Conservation (phyloP, 2,113 vertebrate species). For the Phalacrocorax aristotelis region DNA sequence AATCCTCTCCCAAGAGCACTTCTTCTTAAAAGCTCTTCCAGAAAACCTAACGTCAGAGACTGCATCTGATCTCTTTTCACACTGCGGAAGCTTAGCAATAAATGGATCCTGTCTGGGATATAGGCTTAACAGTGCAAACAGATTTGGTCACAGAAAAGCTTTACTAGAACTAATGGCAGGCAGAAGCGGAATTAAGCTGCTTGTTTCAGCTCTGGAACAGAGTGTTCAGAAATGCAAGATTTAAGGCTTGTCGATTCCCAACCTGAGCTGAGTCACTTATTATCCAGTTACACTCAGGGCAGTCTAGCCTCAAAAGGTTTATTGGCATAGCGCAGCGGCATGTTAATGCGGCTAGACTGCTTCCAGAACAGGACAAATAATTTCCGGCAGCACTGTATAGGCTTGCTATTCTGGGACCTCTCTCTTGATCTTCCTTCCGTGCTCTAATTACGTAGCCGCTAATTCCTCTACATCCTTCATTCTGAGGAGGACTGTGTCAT, state of each 20-base stretch:
- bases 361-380: conserved; percentile 15
- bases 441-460: not conserved
- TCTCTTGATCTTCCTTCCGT: conserved; percentile 3
- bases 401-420: conserved; percentile 25
- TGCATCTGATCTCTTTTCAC: conserved; percentile 7
- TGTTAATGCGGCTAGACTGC: not conserved
- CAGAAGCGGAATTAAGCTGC: not conserved
- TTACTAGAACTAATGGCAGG: not conserved
- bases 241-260: not conserved
- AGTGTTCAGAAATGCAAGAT: not conserved
- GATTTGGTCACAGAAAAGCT: conserved; percentile 16
- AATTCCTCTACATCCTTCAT: not conserved
- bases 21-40: not conserved
- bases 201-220: conserved; percentile 30
- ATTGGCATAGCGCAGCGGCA: not conserved
- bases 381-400: not conserved
- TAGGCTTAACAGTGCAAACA: not conserved
- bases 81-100: not conserved
- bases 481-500: not conserved
- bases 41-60: not conserved
- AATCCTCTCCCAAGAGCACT: not conserved
- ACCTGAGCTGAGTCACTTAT: not conserved
- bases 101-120: not conserved
- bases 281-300: conserved; percentile 3
- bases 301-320: conserved; percentile 17